phyloP scores from a whole-genome alignment of 1,140 invertebrate genomes.

The Asobara japonica region DNA sequence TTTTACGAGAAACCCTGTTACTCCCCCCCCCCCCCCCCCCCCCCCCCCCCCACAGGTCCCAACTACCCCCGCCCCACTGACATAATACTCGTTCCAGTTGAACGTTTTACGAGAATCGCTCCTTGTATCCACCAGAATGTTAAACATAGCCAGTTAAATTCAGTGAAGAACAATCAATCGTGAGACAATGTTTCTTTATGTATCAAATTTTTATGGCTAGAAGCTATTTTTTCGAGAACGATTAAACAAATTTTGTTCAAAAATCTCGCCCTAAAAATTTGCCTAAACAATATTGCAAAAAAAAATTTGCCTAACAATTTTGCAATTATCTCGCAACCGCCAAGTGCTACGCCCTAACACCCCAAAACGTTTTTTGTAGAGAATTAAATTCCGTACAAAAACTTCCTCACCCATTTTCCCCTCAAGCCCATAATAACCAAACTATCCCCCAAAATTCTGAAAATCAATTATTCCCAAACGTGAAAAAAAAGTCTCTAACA shows the following conservation, averaged over 20 bases:
- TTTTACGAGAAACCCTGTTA: constrained; percentile 31
- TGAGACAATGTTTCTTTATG: too few relatives aligned
- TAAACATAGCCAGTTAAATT: neutral
- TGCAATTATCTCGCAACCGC: neutral
- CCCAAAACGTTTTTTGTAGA: neutral
- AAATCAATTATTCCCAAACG: neutral
- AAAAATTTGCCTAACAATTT: neutral
- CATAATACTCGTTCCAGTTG: neutral
- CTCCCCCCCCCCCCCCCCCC: neutral
- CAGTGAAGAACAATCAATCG: neutral
- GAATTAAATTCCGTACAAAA: neutral
- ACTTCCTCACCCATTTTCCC: neutral
- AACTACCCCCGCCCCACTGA: neutral
- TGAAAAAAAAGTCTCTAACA: neutral
- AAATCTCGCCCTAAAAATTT: too few relatives aligned
- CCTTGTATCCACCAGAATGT: neutral
- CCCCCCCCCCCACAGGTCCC: neutral
- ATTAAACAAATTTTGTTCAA: too few relatives aligned
- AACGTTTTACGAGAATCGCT: constrained; percentile 13
- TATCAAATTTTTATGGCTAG: too few relatives aligned
- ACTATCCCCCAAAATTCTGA: too few relatives aligned
- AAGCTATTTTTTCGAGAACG: too few relatives aligned
- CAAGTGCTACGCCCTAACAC: neutral
- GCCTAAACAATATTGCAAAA: too few relatives aligned
- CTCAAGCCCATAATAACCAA: neutral